Conservation (phyloP, 1,140 invertebrate genomes). For the Musca domestica region DNA sequence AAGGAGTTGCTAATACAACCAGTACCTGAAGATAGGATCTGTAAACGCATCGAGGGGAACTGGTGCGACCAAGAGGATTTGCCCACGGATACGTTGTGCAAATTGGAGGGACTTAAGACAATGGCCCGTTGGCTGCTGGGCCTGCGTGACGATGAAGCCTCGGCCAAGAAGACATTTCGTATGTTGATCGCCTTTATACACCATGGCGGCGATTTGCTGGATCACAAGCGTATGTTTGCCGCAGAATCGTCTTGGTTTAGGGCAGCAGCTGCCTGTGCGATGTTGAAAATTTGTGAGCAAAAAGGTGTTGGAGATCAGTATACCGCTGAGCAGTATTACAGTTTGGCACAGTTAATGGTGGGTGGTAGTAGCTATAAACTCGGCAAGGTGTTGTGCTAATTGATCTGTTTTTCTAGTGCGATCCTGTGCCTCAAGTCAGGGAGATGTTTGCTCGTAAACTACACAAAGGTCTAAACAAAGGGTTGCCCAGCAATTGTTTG, state of each 20-base stretch:
- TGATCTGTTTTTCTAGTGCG: constrained; percentile 79
- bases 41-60: constrained; percentile 59
- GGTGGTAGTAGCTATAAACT: neutral
- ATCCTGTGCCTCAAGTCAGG: constrained; percentile 80
- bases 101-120: constrained; percentile 92
- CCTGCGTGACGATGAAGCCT: constrained; percentile 81
- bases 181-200: constrained; percentile 88
- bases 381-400: no score
- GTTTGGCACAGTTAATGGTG: constrained; percentile 84
- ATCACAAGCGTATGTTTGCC: constrained; percentile 71
- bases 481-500: constrained; percentile 83
- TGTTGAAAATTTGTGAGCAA: constrained; percentile 95
- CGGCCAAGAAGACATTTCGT: constrained; percentile 90
- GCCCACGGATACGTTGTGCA: constrained; percentile 88
- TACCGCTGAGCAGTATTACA: constrained; percentile 91
- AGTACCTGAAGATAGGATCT: constrained; percentile 57
- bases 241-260: constrained; percentile 92
- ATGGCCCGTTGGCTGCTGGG: constrained; percentile 95
- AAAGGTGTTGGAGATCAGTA: constrained; percentile 94
- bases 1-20: constrained; percentile 92
- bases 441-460: constrained; percentile 87
- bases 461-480: constrained; percentile 80
- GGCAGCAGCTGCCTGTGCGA: constrained; percentile 86
- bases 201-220: constrained; percentile 77
- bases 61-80: constrained; percentile 89